These are phyloP conservation scores for Sycophila texana DNA, from an alignment of 2,888 invertebrate genomes.

Conservation along the genomic window DNA sequence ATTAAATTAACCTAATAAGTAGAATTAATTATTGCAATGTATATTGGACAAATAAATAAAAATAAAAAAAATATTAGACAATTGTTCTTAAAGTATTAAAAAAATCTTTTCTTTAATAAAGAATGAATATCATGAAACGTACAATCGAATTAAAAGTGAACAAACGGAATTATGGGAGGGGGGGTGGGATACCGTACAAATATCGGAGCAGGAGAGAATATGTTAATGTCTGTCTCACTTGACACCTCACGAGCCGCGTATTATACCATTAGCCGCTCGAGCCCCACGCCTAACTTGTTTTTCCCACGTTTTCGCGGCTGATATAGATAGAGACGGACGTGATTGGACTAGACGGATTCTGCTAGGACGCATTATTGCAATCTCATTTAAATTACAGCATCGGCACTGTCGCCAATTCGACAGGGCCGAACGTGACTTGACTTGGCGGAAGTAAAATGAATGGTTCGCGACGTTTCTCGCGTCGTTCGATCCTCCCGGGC, in stretches of 20 bases:
- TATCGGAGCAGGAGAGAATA: background rate
- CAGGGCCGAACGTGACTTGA: slow-evolving; percentile 62
- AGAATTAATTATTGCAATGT: no score
- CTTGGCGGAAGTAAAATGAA: slow-evolving; percentile 57
- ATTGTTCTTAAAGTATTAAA: no score
- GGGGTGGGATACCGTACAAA: background rate
- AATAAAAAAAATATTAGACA: no score
- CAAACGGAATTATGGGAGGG: no score
- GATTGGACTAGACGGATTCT: slow-evolving; percentile 60
- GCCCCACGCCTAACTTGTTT: slow-evolving; percentile 15
- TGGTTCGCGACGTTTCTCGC: background rate
- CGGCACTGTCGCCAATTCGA: slow-evolving; percentile 61
- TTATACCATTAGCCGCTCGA: background rate
- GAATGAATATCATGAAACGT: no score
- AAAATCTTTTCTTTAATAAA: no score
- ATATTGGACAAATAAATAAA: no score
- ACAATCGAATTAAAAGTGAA: no score
- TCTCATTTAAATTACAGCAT: slow-evolving; percentile 64
- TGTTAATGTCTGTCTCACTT: background rate
- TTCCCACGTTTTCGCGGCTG: slow-evolving; percentile 49
- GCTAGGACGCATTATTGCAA: slow-evolving; percentile 61
- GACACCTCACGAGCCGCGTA: slow-evolving; percentile 3
- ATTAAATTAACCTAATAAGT: no score
- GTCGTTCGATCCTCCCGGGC: slow-evolving; percentile 1
- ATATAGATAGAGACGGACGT: slow-evolving; percentile 62